Percentiles rank a stretch among this genome's conserved stretches.
Evolutionary conservation across 2,113 vertebrate genomes (phyloP).

Genomic region (Leucoraja erinaceus): DNA sequence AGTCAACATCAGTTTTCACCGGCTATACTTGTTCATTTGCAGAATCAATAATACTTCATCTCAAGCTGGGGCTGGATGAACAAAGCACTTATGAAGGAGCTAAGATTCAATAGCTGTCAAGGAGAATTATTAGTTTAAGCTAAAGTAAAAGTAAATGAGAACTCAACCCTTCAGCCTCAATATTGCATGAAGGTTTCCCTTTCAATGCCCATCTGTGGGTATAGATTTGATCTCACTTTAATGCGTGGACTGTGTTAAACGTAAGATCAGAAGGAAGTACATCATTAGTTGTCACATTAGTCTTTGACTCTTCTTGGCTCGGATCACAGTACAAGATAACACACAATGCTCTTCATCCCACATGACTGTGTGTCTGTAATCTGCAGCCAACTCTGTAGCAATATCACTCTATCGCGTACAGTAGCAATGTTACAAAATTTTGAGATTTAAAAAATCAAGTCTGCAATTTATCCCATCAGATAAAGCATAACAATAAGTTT

Average conservation of each 20-base stretch:
- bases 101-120: not conserved
- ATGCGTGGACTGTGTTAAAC: not conserved
- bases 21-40: not conserved
- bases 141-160: not conserved
- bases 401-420: too few species aligned
- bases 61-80: not conserved
- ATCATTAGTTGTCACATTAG: not conserved
- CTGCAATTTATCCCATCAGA: too few species aligned
- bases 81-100: not conserved
- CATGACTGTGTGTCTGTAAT: not conserved
- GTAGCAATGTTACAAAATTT: too few species aligned
- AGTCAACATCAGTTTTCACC: conserved; percentile 9
- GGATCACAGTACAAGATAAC: not conserved
- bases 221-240: not conserved
- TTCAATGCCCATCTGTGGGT: not conserved
- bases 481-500: too few species aligned
- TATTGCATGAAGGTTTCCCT: not conserved
- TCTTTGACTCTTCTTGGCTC: not conserved
- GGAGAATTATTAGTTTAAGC: not conserved
- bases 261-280: not conserved
- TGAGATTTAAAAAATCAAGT: too few species aligned
- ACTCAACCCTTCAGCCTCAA: not conserved
- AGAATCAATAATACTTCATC: conserved; percentile 8
- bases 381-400: too few species aligned
- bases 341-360: not conserved